A percentile compares a stretch with the other conserved stretches of the same genome.
phyloP scores from a whole-genome alignment of 2,797 vertebrate species.

The Dipus sagitta region DNA sequence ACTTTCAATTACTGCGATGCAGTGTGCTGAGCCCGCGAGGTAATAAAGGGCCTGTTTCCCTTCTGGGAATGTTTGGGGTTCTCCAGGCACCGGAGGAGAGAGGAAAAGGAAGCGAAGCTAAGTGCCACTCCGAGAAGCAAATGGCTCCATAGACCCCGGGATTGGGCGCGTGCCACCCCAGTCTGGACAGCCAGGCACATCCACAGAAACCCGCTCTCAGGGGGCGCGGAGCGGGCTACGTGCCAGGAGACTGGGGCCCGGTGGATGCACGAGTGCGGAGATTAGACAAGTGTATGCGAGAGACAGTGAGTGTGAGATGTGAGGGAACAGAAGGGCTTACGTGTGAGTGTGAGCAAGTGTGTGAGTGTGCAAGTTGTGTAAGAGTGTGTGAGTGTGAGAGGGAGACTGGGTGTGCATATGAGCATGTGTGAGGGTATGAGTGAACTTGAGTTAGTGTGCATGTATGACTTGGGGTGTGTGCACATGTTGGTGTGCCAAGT shows the following conservation, averaged over 20 bases:
- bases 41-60: slow-evolving; percentile 17
- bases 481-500: background rate
- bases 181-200: background rate
- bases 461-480: background rate
- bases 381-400: background rate
- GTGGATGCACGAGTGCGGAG: background rate
- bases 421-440: background rate
- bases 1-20: slow-evolving; percentile 64
- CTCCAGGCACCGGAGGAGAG: slow-evolving; percentile 30
- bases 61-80: slow-evolving; percentile 60
- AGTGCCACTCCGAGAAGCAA: background rate
- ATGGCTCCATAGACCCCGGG: accelerated
- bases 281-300: too few species aligned
- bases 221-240: too few species aligned
- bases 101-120: slow-evolving; percentile 15
- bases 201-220: too few species aligned
- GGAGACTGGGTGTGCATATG: too few species aligned
- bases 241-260: too few species aligned
- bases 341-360: background rate
- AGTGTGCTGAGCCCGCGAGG: slow-evolving; percentile 53
- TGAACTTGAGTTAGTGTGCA: accelerated
- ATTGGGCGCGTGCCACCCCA: background rate
- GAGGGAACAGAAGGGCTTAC: background rate
- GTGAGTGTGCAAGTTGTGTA: too few species aligned
- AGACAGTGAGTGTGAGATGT: background rate